phyloP scores from a whole-genome alignment of 2,888 invertebrate genomes.

The Arrhopalites spinosus region DNA sequence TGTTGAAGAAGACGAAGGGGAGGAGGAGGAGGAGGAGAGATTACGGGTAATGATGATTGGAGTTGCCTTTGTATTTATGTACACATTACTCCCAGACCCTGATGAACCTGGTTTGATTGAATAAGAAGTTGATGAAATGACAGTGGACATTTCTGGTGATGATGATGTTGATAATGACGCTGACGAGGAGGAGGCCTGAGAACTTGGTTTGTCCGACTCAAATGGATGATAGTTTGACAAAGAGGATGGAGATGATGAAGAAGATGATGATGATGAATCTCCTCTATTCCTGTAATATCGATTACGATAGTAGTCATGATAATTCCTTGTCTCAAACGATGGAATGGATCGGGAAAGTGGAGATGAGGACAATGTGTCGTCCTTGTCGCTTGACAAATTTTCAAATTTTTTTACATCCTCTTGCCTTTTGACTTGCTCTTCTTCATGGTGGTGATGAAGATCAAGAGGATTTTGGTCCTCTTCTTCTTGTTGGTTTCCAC shows the following conservation, averaged over 20 bases:
- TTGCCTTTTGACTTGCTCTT: background rate
- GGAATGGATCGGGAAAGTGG: conserved; percentile 30
- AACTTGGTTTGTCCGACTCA: background rate
- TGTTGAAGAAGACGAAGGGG: background rate
- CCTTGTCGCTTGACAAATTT: conserved; percentile 17
- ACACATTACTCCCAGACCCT: conserved; percentile 34
- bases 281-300: background rate
- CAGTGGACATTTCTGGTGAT: conserved; percentile 6
- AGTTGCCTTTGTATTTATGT: conserved; percentile 46
- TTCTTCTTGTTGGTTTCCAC: background rate
- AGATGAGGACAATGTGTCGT: background rate
- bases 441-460: background rate
- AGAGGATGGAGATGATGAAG: background rate
- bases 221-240: background rate
- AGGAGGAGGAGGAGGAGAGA: background rate
- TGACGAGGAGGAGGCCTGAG: background rate
- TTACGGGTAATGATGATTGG: conserved; percentile 13
- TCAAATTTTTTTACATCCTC: background rate
- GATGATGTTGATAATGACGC: background rate
- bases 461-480: background rate
- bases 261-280: background rate
- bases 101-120: conserved; percentile 39
- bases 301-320: background rate
- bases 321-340: conserved; percentile 8
- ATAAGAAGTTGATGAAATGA: conserved; percentile 42